These are phyloP conservation scores for Andrena fulva DNA, from an alignment of 2,888 invertebrate genomes.

Conservation along the genomic window DNA sequence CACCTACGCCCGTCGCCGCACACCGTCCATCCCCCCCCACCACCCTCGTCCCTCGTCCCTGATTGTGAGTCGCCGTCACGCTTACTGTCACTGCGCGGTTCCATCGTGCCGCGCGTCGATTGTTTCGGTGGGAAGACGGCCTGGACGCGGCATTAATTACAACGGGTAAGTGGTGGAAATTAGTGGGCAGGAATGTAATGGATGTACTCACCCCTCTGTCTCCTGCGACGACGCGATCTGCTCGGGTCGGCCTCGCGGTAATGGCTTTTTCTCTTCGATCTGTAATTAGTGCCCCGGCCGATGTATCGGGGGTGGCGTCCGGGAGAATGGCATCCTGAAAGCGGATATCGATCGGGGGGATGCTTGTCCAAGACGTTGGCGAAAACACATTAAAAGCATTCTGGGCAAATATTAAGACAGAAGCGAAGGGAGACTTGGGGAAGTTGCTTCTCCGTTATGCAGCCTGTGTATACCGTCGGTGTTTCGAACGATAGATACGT, in stretches of 20 bases:
- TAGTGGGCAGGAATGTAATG: conserved; percentile 49
- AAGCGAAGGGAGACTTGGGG: too few relatives aligned
- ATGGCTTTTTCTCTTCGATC: conserved; percentile 24
- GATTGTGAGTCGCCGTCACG: conserved; percentile 66
- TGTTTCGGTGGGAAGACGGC: conserved; percentile 57
- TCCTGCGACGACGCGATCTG: neutral
- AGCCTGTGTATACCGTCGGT: neutral
- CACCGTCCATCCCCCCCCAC: too few relatives aligned
- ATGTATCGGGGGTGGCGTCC: neutral
- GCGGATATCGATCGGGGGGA: too few relatives aligned
- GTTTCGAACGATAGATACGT: neutral
- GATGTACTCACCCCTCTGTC: conserved; percentile 13
- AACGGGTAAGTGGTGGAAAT: conserved; percentile 62
- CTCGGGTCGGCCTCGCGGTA: neutral
- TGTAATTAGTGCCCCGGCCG: conserved; percentile 7
- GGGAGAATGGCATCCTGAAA: too few relatives aligned
- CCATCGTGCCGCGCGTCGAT: conserved; percentile 55
- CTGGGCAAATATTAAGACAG: too few relatives aligned
- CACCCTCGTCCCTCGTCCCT: too few relatives aligned
- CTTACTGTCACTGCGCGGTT: conserved; percentile 53
- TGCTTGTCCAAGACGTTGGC: too few relatives aligned
- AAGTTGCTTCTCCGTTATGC: too few relatives aligned
- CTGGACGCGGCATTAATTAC: conserved; percentile 67
- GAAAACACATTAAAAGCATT: too few relatives aligned
- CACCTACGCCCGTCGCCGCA: neutral